Percentiles rank a stretch among this genome's conserved stretches.
Evolutionary conservation across 2,797 vertebrate species (phyloP).

Genomic region (Melanotaenia maccullochi): DNA sequence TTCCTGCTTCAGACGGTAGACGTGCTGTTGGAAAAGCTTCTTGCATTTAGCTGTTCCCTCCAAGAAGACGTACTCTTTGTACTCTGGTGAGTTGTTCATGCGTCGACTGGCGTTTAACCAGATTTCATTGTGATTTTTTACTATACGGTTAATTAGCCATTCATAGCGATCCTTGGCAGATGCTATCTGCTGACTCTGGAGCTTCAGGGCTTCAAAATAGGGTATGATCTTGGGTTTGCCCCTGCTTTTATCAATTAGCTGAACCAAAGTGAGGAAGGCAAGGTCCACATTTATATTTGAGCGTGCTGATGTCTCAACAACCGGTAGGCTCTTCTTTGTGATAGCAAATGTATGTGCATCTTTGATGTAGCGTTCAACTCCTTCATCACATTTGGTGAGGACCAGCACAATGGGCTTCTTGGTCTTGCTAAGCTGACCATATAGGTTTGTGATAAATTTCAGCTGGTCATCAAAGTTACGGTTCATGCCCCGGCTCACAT

Average conservation of each 20-base stretch:
- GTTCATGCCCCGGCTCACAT: constrained; percentile 99
- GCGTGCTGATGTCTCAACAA: constrained; percentile 96
- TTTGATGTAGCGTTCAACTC: constrained; percentile 97
- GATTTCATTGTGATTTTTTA: constrained; percentile 94
- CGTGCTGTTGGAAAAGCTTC: constrained; percentile 94
- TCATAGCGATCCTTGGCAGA: constrained; percentile 97
- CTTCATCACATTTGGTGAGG: constrained; percentile 97
- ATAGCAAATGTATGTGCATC: constrained; percentile 95
- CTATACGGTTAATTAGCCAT: constrained; percentile 92
- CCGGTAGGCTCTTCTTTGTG: constrained; percentile 96
- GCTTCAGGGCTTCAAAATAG: constrained; percentile 96
- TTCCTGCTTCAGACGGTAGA: constrained; percentile 93
- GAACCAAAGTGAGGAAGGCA: constrained; percentile 93
- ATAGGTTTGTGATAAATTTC: constrained; percentile 95
- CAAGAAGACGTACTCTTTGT: constrained; percentile 95
- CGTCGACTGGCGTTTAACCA: constrained; percentile 88
- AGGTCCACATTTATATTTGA: constrained; percentile 97
- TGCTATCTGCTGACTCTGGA: constrained; percentile 97
- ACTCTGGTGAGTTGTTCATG: constrained; percentile 91
- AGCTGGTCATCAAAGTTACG: constrained; percentile 98
- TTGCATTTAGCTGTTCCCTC: constrained; percentile 97
- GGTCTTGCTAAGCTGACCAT: constrained; percentile 93
- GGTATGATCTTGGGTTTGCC: constrained; percentile 97
- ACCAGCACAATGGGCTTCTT: constrained; percentile 95
- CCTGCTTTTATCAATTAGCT: constrained; percentile 91